Evolutionary conservation across 37 sponge, comb jelly and placozoan genomes (phyloP), one percentile per base, ranked within the genome.

Genomic region (Chondrosia reniformis): DNA sequence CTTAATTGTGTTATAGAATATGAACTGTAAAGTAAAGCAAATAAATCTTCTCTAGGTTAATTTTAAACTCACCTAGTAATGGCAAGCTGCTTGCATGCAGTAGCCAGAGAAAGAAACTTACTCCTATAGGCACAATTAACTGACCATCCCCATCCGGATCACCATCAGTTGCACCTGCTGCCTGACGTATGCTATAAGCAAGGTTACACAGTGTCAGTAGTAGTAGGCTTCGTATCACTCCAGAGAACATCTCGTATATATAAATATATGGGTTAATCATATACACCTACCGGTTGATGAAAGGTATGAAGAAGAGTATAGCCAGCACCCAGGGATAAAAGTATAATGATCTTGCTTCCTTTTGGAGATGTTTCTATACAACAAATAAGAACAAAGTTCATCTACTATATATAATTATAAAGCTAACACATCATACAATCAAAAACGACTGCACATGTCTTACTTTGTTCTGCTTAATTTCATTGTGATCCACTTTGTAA

Each of bases 261-360:
- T 15, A 49, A n/a, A n/a, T n/a, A n/a, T n/a, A n/a, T n/a, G n/a
- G n/a, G n/a, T n/a, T n/a, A n/a, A n/a, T n/a, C n/a, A 4, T 13
- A 30, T 64, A 21, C 2, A 32, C 72, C 42, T 40, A 69, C 72
- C 72, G 39, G 36, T 69, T 69, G 39, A 69, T 69, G 41, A 69
- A 69, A 39, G 72, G 72, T 3, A 69, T 40, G 13, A 34, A 3
- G 42, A 34, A 69, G 22, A 69, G 72, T 25, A 69, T 34, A n/a
- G 72, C 72, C 39, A 69, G 42, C 2, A 34, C 72, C 72, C 72
- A 69, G 1, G 72, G 72, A 40, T 69, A 69, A 44, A 69, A 69
- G 41, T 69, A 69, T 10, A 69, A 44, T 13, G 44, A 43, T 34
- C 41, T 36, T 24, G 24, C 43, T 34, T 69, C 25, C 10, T 69